These are phyloP conservation scores for Benitochromis conjunctus DNA, from an alignment of 2,113 vertebrate species.

Conservation along the genomic window DNA sequence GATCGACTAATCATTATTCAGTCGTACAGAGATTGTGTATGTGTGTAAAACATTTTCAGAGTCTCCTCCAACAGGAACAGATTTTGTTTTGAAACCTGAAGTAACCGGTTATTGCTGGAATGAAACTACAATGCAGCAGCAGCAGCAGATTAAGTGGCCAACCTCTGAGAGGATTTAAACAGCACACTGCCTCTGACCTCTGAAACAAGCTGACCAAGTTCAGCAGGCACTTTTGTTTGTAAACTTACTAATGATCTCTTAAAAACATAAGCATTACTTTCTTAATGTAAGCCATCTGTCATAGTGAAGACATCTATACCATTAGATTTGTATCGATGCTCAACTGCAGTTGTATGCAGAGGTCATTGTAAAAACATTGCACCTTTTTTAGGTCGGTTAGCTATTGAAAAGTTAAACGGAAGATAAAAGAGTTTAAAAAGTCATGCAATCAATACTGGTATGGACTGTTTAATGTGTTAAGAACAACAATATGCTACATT, in stretches of 20 bases:
- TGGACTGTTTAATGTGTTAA: neutral
- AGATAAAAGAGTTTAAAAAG: neutral
- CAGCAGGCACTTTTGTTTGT: neutral
- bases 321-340: neutral
- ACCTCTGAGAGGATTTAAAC: neutral
- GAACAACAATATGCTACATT: neutral
- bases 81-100: neutral
- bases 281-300: neutral
- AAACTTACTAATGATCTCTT: neutral
- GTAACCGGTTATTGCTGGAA: neutral
- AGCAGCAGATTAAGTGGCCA: neutral
- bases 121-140: neutral
- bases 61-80: neutral
- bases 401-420: neutral
- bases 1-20: neutral
- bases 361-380: neutral
- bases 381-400: neutral
- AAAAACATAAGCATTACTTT: neutral
- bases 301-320: neutral
- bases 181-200: neutral
- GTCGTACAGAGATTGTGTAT: neutral
- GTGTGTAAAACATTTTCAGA: neutral
- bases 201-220: neutral
- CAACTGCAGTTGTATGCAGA: neutral
- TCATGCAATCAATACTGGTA: neutral